Evolutionary conservation across 2,113 vertebrate genomes (phyloP).

Genomic region (Piliocolobus tephrosceles): DNA sequence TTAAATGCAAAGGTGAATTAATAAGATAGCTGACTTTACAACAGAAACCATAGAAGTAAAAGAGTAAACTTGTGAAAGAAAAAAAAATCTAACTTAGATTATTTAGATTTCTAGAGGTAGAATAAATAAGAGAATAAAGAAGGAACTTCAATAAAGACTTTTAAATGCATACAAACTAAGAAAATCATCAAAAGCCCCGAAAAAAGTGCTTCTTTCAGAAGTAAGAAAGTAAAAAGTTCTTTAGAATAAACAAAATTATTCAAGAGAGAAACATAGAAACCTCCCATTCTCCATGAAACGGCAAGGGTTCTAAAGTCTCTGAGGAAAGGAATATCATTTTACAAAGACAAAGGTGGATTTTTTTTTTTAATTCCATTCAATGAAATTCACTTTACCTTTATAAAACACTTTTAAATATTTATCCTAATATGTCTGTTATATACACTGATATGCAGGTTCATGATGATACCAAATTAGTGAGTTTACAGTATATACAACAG

Average conservation of each 20-base stretch:
- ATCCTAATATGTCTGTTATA: not conserved
- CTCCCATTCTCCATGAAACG: not conserved
- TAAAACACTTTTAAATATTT: not conserved
- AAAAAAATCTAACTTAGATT: not conserved
- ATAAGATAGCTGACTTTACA: not conserved
- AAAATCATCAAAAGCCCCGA: not conserved
- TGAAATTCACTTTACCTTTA: not conserved
- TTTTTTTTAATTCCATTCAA: not conserved
- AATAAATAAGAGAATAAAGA: not conserved
- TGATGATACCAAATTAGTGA: not conserved
- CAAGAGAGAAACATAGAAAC: not conserved
- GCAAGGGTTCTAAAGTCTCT: not conserved
- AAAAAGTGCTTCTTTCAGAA: not conserved
- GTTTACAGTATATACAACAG: not conserved
- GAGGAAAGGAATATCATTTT: not conserved
- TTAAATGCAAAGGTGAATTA: not conserved
- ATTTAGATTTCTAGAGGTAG: not conserved
- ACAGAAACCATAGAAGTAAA: not conserved
- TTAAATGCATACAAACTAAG: not conserved
- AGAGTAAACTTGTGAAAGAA: not conserved
- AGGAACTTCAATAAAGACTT: not conserved
- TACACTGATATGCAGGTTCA: not conserved
- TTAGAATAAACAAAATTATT: not conserved
- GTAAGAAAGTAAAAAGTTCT: not conserved
- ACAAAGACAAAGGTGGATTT: not conserved